Base-by-base conservation (phyloP, 2,888 invertebrate genomes). In the Neoaliturus tenellus region DNA sequence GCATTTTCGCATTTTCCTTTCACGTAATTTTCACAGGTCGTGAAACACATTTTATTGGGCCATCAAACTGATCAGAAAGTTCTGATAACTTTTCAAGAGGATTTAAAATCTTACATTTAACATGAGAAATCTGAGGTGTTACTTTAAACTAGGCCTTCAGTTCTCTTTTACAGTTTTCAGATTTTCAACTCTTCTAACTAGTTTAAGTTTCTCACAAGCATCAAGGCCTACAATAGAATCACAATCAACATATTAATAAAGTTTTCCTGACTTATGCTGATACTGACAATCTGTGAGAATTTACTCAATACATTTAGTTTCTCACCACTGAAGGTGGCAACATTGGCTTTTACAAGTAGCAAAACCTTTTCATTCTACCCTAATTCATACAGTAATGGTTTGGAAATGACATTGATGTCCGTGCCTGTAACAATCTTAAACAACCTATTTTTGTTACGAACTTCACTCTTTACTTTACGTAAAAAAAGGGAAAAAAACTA, bases 21-120 rank as follows among this genome's bases (percentile, higher is more conserved):
- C n/a, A n/a, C n/a, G n/a, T 84, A 31, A 88, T 88, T 4, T 86
- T 81, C 81, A 88, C 87, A 71, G 85, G 85, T 81, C 86, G 62
- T 20, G 71, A 73, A 17, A 88, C 69, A 58, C 85, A 85, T n/a
- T 86, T 87, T 10, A 85, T 83, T 10, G 39, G 39, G 12, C 67
- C 67, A 33, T 67, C 17, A 67, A 67, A 67, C n/a, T 31, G 12
- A 33, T 67, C 67, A 67, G 12, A 2, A 67, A 67, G 33, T n/a
- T 67, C 67, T 17, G 31, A 33, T 14, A 69, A 35, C 39, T 35
- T 25, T 39, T 20, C 69, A 20, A 39, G 23, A 33, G 39, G 14
- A 28, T 33, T 67, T 14, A 20, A 20, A 8, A 69, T 17, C 8
- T 39, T 35, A 69, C 39, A 35, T 35, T 69, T 69, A 14, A 35